Evolutionary conservation across 2,888 invertebrate genomes (phyloP).

Genomic region (Caenorhabditis japonica): DNA sequence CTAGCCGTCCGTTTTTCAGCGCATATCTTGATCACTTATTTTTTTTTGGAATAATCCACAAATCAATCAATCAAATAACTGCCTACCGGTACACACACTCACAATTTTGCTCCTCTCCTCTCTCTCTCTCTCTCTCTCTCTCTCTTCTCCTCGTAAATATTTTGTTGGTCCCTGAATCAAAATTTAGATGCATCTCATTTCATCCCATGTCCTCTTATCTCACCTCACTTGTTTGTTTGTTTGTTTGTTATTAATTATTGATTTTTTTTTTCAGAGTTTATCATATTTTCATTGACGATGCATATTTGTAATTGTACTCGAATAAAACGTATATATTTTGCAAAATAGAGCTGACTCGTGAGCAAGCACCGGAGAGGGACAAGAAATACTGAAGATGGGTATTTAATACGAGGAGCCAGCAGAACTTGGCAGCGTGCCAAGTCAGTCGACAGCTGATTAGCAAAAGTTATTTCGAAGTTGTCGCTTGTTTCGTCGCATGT

Average conservation of each 20-base stretch:
- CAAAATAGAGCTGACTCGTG: no score
- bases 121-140: not conserved
- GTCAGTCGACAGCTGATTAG: no score
- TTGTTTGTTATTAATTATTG: not conserved
- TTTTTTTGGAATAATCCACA: not conserved
- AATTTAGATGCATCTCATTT: not conserved
- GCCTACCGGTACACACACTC: slow-evolving; percentile 23
- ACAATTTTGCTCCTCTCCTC: slow-evolving; percentile 14
- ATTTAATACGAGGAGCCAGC: not conserved
- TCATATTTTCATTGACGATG: slow-evolving; percentile 8
- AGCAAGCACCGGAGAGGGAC: slow-evolving; percentile 38
- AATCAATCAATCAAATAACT: slow-evolving; percentile 24
- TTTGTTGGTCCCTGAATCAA: not conserved
- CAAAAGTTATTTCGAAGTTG: slow-evolving; percentile 67
- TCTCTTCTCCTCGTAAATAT: no score
- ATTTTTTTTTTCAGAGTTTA: slow-evolving; percentile 25
- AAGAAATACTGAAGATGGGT: slow-evolving; percentile 46
- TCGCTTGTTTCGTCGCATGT: slow-evolving; percentile 63
- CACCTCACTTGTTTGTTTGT: slow-evolving; percentile 2
- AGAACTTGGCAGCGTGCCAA: not conserved
- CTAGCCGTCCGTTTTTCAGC: slow-evolving; percentile 24
- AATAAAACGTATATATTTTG: slow-evolving; percentile 2
- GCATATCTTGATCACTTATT: not conserved
- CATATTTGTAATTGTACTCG: slow-evolving; percentile 15
- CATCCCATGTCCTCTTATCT: no score